Conservation (phyloP, 2,888 invertebrate species). For the Esperia sulphurella region DNA sequence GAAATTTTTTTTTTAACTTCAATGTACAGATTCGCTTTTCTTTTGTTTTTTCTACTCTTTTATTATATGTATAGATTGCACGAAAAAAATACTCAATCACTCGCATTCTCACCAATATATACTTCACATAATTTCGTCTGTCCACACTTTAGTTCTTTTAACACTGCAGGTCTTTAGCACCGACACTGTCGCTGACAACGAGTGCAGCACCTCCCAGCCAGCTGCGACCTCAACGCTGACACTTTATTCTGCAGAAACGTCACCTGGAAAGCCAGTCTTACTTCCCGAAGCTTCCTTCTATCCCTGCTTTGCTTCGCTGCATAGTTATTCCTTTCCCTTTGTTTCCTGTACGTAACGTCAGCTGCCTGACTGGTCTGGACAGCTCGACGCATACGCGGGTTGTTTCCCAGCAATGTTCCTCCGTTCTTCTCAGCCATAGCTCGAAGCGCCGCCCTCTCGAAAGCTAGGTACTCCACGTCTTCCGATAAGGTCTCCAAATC, state of each 20-base stretch:
- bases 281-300: constrained; percentile 92
- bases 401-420: constrained; percentile 75
- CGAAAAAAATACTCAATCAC: neutral
- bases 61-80: too few species aligned
- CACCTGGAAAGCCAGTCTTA: constrained; percentile 93
- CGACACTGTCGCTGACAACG: constrained; percentile 19
- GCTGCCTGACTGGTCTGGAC: constrained; percentile 53
- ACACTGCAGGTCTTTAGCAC: neutral
- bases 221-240: constrained; percentile 34
- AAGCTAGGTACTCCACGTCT: constrained; percentile 83
- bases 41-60: too few species aligned
- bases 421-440: constrained; percentile 83
- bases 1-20: too few species aligned
- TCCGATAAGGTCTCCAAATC: constrained; percentile 50
- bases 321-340: constrained; percentile 94
- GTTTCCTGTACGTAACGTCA: constrained; percentile 92
- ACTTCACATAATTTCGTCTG: neutral
- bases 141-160: too few species aligned
- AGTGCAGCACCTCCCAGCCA: constrained; percentile 32
- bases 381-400: constrained; percentile 85
- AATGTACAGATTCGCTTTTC: too few species aligned
- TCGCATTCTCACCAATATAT: neutral
- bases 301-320: constrained; percentile 97
- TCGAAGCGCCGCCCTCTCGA: constrained; percentile 83
- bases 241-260: constrained; percentile 81